Conservation (phyloP, 2,113 vertebrate genomes). For the Nycticorax nycticorax region DNA sequence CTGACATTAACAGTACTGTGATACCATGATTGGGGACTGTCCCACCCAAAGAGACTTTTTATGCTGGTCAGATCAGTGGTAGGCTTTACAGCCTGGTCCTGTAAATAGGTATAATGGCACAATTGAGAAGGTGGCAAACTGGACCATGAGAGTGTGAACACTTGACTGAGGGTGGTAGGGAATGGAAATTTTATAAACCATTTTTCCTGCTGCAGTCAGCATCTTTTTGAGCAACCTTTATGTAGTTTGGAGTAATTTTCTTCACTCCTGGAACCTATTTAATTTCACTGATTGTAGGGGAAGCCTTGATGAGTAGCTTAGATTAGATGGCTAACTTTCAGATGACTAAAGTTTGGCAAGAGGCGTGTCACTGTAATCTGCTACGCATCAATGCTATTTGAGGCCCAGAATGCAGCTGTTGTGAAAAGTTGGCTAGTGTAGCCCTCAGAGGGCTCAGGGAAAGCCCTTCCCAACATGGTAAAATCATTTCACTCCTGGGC, state of each 20-base stretch:
- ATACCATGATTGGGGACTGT: neutral
- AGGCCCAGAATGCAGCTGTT: neutral
- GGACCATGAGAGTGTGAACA: neutral
- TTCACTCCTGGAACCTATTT: neutral
- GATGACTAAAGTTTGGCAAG: neutral
- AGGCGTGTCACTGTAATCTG: neutral
- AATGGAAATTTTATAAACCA: neutral
- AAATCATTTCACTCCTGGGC: neutral
- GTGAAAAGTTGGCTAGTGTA: neutral
- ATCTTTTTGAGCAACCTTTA: neutral
- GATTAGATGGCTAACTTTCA: neutral
- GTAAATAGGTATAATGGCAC: neutral
- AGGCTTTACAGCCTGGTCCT: neutral
- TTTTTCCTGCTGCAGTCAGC: neutral
- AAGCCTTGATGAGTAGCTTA: neutral
- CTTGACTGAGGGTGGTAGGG: neutral
- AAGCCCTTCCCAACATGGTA: neutral
- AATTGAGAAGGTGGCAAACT: neutral
- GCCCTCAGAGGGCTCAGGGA: neutral
- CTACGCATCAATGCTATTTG: neutral
- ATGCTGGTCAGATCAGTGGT: neutral
- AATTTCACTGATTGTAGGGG: neutral
- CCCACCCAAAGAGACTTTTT: neutral
- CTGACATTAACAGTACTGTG: neutral
- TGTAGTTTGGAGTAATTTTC: neutral